Percentiles rank a stretch among this genome's conserved stretches.
phyloP scores from a whole-genome alignment of 2,888 invertebrate species.

The Entomobrya proxima region DNA sequence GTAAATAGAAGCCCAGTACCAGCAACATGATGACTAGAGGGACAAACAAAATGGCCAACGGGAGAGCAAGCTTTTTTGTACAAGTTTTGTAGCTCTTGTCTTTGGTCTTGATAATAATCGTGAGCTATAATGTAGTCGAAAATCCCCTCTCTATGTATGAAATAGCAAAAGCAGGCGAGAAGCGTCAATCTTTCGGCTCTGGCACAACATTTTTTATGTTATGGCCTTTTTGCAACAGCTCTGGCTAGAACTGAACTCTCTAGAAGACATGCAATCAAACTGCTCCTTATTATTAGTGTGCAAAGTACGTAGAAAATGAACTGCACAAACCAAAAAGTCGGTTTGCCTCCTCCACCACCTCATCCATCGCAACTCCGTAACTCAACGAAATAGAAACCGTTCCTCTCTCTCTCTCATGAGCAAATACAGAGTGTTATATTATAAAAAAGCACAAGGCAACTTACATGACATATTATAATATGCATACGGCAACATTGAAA shows the following conservation, averaged over 20 bases:
- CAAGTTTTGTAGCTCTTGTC: too few relatives aligned
- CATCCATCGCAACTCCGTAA: not conserved
- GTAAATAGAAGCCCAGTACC: too few relatives aligned
- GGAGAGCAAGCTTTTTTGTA: not conserved
- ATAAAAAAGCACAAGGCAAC: too few relatives aligned
- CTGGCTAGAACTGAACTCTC: constrained; percentile 1
- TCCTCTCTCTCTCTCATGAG: too few relatives aligned
- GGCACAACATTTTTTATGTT: constrained; percentile 68
- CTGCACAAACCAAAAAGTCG: not conserved
- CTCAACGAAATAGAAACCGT: constrained; percentile 21
- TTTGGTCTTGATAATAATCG: constrained; percentile 25
- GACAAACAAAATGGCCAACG: not conserved
- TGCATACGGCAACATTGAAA: not conserved
- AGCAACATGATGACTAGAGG: too few relatives aligned
- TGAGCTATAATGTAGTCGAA: constrained; percentile 1
- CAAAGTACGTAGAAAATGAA: not conserved
- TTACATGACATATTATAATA: not conserved
- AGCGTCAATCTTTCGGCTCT: constrained; percentile 52
- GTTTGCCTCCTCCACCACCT: not conserved
- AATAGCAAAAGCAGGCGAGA: not conserved
- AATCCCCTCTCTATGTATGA: not conserved
- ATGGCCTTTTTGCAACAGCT: constrained; percentile 62
- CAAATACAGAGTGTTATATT: not conserved
- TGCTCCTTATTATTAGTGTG: constrained; percentile 22
- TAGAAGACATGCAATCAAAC: constrained; percentile 24